Percentiles rank a stretch among this genome's conserved stretches.
These are phyloP conservation scores for Dolichopus griseipennis DNA, from an alignment of 2,888 invertebrate species.

Conservation along the genomic window DNA sequence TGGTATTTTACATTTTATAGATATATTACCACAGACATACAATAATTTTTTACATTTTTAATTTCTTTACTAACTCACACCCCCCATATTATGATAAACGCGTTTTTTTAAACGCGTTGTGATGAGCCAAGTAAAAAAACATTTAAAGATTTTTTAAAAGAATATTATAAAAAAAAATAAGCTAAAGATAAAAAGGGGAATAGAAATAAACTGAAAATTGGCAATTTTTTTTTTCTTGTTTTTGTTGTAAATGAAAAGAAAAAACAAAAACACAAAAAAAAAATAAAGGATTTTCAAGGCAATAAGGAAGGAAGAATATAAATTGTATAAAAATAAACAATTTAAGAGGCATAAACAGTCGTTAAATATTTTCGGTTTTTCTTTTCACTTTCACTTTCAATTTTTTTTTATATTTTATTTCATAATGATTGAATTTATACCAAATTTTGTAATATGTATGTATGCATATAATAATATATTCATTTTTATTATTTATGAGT, in stretches of 20 bases:
- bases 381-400: neutral
- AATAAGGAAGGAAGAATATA: neutral
- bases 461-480: neutral
- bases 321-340: conserved; percentile 6
- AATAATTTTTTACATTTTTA: too few relatives aligned
- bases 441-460: neutral
- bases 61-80: too few relatives aligned
- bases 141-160: too few relatives aligned
- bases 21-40: too few relatives aligned
- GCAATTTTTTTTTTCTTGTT: neutral
- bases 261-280: too few relatives aligned
- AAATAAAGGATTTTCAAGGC: neutral
- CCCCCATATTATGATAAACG: too few relatives aligned
- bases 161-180: too few relatives aligned
- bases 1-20: too few relatives aligned
- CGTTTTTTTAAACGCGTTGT: too few relatives aligned
- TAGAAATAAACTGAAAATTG: neutral
- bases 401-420: neutral
- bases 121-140: too few relatives aligned
- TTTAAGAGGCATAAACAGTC: conserved; percentile 3
- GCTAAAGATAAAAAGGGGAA: too few relatives aligned
- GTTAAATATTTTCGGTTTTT: neutral
- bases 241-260: too few relatives aligned
- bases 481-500: neutral
- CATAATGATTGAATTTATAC: neutral